A percentile compares a stretch with the other conserved stretches of the same genome.
These are phyloP conservation scores for Temnopleurus reevesii DNA, from an alignment of 53 echinoderm and acorn worm genomes.

Conservation along the genomic window DNA sequence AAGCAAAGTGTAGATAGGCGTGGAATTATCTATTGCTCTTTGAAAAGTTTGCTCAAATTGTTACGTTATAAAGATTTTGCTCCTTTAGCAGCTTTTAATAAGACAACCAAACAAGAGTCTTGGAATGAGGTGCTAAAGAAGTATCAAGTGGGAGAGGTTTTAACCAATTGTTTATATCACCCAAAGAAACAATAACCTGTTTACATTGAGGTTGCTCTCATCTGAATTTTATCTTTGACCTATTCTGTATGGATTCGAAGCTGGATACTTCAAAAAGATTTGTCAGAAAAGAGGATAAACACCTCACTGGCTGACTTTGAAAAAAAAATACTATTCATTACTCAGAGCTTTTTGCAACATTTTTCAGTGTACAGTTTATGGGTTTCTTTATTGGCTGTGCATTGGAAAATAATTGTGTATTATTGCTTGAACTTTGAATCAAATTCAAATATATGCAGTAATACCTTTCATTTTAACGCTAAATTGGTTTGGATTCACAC, in stretches of 20 bases:
- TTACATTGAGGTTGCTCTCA: background rate
- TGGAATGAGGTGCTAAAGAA: constrained; percentile 10
- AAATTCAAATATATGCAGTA: background rate
- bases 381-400: background rate
- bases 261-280: background rate
- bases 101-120: background rate
- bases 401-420: background rate
- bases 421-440: background rate
- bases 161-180: background rate
- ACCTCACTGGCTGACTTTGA: too few species aligned
- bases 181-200: background rate
- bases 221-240: background rate
- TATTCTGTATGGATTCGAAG: background rate
- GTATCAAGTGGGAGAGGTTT: constrained; percentile 11
- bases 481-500: background rate
- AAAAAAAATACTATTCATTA: too few species aligned
- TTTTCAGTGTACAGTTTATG: background rate
- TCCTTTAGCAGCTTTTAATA: constrained; percentile 14
- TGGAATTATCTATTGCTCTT: background rate
- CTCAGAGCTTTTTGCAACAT: too few species aligned
- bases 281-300: background rate
- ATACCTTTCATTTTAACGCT: background rate
- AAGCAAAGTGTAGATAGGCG: background rate
- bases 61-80: background rate
- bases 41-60: background rate